phyloP scores from a whole-genome alignment of 2,888 invertebrate genomes.

The Spicauda simplicius region DNA sequence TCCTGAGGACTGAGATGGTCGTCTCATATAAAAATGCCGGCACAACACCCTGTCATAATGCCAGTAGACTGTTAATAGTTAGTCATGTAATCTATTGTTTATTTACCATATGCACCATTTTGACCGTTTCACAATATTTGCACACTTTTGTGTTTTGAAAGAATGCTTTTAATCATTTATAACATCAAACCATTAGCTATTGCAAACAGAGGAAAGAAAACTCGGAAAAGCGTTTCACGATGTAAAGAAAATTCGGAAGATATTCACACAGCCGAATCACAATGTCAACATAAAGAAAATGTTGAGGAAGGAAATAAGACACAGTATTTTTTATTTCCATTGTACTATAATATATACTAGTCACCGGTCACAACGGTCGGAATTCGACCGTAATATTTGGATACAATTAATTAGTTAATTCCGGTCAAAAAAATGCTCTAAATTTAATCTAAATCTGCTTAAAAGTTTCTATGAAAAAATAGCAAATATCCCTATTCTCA shows the following conservation, averaged over 20 bases:
- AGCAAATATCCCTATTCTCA: too few relatives aligned
- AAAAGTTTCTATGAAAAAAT: too few relatives aligned
- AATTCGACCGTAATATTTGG: too few relatives aligned
- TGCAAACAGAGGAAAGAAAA: background rate
- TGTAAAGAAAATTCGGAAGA: background rate
- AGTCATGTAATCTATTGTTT: too few relatives aligned
- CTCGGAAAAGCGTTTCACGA: background rate
- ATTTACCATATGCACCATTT: background rate
- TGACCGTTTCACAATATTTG: background rate
- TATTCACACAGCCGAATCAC: background rate
- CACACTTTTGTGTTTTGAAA: background rate
- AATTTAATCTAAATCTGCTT: too few relatives aligned
- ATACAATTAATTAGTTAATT: too few relatives aligned
- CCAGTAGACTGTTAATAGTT: too few relatives aligned
- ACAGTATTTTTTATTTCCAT: background rate
- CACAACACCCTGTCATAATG: too few relatives aligned
- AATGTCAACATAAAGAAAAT: background rate
- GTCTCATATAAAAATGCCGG: too few relatives aligned
- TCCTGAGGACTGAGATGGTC: too few relatives aligned
- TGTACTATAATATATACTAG: background rate
- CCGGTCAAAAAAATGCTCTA: too few relatives aligned
- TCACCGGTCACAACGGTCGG: too few relatives aligned
- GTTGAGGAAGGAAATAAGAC: background rate
- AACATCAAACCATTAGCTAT: background rate
- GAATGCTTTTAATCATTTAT: constrained; percentile 2